Base-by-base conservation (phyloP, 1,140 invertebrate species). In the Saccostrea cuccullata region DNA sequence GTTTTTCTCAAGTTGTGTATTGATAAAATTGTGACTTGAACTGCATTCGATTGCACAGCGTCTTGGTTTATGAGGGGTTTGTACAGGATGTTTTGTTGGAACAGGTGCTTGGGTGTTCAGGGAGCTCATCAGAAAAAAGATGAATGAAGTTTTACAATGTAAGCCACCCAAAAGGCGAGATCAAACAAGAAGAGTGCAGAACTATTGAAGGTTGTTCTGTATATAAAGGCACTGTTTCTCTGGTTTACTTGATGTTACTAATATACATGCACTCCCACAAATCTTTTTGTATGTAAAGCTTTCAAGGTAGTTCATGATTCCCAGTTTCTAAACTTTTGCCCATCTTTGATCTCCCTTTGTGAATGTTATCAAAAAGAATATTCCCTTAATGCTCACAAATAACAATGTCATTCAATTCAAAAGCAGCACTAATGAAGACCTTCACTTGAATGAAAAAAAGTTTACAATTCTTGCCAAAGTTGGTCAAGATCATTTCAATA, bases 11-110 rank as follows among this genome's bases (percentile, higher is more conserved):
- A 77, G 70, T 77, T 77, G 13, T 77, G 70, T 77, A 77, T 77
- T 77, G 70, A 77, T 77, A 77, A 77, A 77, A 77, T 77, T 77
- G 70, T 77, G 70, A 77, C 70, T 30, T 40, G 30, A 77, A 77
- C 70, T 77, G 70, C 70, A 77, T 77, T 77, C 36, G 70, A 77
- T 77, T 77, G 26, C 23, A 36, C 23, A 77, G 26, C 26, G 11
- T 77, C 30, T 12, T 77, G 70, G 23, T 77, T 77, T 77, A 77
- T 77, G 70, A 77, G 70, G 30, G 70, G 30, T 77, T 15, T 77
- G 36, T 26, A 77, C 70, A 15, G 70, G 26, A 26, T 30, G 70
- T 26, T 36, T 77, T 77, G 70, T 77, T 77, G 26, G 70, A 77
- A 77, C 70, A 77, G 70, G 70, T 77, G 70, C 30, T 30, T 36